Evolutionary conservation across 2,797 vertebrate species (phyloP).

Genomic region (Melanogrammus aeglefinus): DNA sequence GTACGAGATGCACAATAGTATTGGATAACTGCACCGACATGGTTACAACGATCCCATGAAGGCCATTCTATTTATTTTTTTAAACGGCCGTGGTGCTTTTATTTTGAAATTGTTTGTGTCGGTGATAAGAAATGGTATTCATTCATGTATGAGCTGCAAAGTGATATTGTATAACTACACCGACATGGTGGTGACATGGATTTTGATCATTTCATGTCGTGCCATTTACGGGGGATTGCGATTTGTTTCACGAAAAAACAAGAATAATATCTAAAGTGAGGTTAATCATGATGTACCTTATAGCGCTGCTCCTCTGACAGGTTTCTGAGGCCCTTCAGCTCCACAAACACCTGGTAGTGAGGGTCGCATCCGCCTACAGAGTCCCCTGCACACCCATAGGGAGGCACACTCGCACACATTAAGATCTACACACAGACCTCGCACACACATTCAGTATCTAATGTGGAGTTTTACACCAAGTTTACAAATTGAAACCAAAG

Average conservation of each 20-base stretch:
- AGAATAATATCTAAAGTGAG: neutral
- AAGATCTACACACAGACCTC: too few species aligned
- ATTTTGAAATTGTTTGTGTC: neutral
- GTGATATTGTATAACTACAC: neutral
- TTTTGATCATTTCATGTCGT: neutral
- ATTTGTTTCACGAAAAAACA: neutral
- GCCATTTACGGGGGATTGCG: neutral
- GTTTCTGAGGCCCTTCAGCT: constrained; percentile 85
- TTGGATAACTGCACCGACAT: too few species aligned
- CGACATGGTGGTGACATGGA: too few species aligned
- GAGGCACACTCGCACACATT: neutral
- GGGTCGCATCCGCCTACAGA: constrained; percentile 79
- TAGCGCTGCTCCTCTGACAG: constrained; percentile 86
- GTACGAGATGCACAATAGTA: too few species aligned
- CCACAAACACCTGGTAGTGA: constrained; percentile 90
- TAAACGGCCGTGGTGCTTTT: neutral
- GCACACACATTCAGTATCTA: neutral
- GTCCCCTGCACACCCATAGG: constrained; percentile 67
- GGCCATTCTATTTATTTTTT: too few species aligned
- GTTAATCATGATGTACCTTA: constrained; percentile 72
- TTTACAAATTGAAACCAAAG: neutral
- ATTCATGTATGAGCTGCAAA: too few species aligned
- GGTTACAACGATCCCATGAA: too few species aligned
- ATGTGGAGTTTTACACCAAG: neutral
- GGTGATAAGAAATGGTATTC: neutral